phyloP scores from a whole-genome alignment of 2,797 vertebrate species.

The Anniella stebbinsi region DNA sequence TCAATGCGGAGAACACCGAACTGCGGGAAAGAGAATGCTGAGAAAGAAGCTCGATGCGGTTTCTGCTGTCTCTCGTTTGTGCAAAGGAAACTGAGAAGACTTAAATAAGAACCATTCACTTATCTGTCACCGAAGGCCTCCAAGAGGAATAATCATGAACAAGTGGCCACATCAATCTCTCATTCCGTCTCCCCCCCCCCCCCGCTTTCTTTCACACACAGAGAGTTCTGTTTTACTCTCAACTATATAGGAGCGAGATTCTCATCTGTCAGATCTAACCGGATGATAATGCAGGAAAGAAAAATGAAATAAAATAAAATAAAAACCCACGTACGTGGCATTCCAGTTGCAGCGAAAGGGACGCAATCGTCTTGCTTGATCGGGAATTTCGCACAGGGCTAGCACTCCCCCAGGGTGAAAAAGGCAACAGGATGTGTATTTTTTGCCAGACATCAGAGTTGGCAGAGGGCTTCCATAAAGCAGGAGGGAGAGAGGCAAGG shows the following conservation, averaged over 20 bases:
- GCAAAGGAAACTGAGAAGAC: background rate
- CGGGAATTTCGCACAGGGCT: conserved; percentile 61
- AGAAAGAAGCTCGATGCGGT: background rate
- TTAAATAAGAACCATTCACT: conserved; percentile 16
- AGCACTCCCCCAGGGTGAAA: conserved; percentile 59
- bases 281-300: background rate
- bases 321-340: background rate
- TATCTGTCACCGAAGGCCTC: background rate
- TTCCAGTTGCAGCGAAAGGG: conserved; percentile 46
- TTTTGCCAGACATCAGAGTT: background rate
- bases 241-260: rapidly evolving
- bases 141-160: background rate
- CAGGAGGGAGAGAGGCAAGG: too few relatives aligned
- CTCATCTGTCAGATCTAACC: background rate
- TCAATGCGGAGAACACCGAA: background rate
- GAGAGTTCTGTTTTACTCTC: background rate
- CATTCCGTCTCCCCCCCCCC: background rate
- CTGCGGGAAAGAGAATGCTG: background rate
- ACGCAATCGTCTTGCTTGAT: background rate
- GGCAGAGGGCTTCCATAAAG: background rate
- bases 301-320: background rate
- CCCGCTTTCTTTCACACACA: background rate
- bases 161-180: background rate
- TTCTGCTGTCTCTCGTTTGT: background rate
- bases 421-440: background rate